A percentile compares a stretch with the other conserved stretches of the same genome.
Conservation (phyloP, 2,797 vertebrate species). For the Cyclopterus lumpus region DNA sequence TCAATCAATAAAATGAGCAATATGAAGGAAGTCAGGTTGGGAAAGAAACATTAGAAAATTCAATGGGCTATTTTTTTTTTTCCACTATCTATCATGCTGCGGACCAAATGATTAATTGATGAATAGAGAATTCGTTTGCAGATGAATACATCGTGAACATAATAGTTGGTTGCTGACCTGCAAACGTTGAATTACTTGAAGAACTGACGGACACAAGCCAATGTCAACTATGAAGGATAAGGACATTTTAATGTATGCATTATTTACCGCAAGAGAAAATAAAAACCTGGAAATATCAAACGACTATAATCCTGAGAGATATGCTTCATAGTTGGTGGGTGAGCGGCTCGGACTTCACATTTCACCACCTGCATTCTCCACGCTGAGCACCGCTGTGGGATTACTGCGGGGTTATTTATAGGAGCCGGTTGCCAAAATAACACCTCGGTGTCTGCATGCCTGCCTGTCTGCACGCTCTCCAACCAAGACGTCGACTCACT, state of each 20-base stretch:
- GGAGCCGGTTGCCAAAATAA: conserved; percentile 81
- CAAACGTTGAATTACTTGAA: background rate
- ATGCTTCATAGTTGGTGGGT: background rate
- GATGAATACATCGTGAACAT: background rate
- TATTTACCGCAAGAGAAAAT: background rate
- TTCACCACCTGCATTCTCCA: conserved; percentile 65
- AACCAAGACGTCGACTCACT: conserved; percentile 43
- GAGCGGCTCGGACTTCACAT: conserved; percentile 60
- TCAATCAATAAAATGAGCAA: background rate
- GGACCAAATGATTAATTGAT: background rate
- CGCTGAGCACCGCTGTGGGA: conserved; percentile 58
- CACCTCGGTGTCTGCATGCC: conserved; percentile 63
- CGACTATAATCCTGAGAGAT: too few relatives aligned
- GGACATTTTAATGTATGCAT: background rate
- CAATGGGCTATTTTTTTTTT: background rate
- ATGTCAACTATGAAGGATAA: background rate
- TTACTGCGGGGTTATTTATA: conserved; percentile 82
- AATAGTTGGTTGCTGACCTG: background rate
- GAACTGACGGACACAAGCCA: conserved; percentile 7
- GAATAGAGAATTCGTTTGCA: background rate
- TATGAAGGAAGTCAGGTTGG: background rate
- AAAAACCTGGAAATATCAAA: background rate
- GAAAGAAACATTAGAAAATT: background rate
- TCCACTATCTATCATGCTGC: background rate
- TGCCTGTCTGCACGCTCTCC: conserved; percentile 34